Base-by-base conservation (phyloP, 2,797 vertebrate species). In the Fundulus diaphanus region DNA sequence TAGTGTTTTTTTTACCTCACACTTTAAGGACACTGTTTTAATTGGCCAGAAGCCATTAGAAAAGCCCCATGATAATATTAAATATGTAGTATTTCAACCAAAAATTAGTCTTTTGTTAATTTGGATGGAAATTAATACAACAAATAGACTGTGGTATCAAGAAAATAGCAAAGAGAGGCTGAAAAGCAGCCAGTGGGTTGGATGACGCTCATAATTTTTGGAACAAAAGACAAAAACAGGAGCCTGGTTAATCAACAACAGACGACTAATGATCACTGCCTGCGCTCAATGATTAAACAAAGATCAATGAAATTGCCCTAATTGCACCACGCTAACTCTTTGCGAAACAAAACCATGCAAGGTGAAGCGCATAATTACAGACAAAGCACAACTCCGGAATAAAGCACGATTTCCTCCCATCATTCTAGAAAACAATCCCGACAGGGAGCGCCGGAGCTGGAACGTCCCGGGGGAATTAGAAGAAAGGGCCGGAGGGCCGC, bases 241-340 rank as follows among this genome's bases (percentile, higher is more conserved):
- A 76, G 74, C 70, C 44, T 20, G 24, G 72, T 79, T 77, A 70
- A 78, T 80, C 77, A 74, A 73, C 81, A 82, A 52, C 85, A 88
- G 83, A 84, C 68, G 77, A 73, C 74, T 84, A 83, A 89, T 82
- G 80, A 86, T 78, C 74, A 70, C 77, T 83, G 68, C 85, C 79
- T 76, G 68, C 66, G 80, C 65, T 72, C 48, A 84, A 67, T 70
- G 71, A 77, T 42, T 68, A 79, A 77, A 67, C 78, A 76, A 76
- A 86, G 56, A 88, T 88, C 78, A 82, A 18, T 87, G 76, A 72
- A 79, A 87, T 71, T 48, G 54, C 80, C 79, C 44, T 75, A 59
- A 75, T 59, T 80, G 82, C 77, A 51, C 75, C 77, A 75, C 40
- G 77, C 69, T 74, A 80, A 80, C 67, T 70, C 78, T 66, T 37